Evolutionary conservation across 2,113 vertebrate species (phyloP).

Genomic region (Anhinga anhinga): DNA sequence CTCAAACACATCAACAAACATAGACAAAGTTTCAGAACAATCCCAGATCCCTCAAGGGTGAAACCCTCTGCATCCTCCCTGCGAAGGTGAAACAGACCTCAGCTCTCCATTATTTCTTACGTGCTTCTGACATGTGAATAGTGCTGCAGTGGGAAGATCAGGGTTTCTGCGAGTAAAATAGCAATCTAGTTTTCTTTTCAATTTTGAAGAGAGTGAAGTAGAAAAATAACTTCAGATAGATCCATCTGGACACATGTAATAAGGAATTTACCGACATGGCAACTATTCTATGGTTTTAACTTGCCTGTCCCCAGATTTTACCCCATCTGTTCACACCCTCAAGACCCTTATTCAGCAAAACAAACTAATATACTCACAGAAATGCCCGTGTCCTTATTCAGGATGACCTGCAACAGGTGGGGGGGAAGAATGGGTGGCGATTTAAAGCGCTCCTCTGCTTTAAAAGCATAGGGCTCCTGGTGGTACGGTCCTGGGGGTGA

Average conservation of each 20-base stretch:
- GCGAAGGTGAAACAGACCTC: neutral
- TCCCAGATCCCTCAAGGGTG: neutral
- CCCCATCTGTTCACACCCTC: neutral
- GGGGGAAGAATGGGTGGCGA: conserved; percentile 92
- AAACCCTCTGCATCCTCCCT: neutral
- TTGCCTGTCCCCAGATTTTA: neutral
- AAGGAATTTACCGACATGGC: neutral
- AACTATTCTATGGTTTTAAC: neutral
- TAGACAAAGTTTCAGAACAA: neutral
- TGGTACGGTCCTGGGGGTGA: conserved; percentile 94
- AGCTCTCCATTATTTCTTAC: neutral
- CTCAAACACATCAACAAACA: neutral
- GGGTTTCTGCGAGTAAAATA: neutral
- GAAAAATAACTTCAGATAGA: neutral
- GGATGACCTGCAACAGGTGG: conserved; percentile 95
- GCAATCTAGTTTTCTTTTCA: neutral
- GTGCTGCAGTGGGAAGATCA: neutral
- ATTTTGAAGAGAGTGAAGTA: neutral
- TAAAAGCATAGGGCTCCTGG: conserved; percentile 88
- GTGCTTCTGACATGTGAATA: neutral
- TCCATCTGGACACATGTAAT: neutral
- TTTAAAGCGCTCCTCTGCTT: conserved; percentile 88
- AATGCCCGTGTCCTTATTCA: conserved; percentile 96
- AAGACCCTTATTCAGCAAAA: neutral
- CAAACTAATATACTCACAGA: conserved; percentile 81